These are phyloP conservation scores for Enteromius fasciolatus DNA, from an alignment of 2,797 vertebrate genomes.

Conservation along the genomic window DNA sequence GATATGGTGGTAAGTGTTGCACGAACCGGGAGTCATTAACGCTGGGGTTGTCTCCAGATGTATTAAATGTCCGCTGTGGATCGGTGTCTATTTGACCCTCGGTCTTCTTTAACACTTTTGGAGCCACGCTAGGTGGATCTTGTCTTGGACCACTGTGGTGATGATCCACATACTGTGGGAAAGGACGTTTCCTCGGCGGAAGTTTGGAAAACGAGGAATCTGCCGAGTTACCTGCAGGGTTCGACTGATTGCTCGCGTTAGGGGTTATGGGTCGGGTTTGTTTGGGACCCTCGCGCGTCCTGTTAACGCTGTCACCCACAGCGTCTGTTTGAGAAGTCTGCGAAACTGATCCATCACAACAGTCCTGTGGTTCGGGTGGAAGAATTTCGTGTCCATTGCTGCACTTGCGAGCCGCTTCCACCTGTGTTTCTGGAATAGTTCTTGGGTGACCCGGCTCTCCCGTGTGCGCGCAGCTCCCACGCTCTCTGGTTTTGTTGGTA, in stretches of 20 bases:
- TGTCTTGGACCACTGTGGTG: not conserved
- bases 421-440: slow-evolving; percentile 45
- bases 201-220: slow-evolving; percentile 66
- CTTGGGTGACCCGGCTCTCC: slow-evolving; percentile 43
- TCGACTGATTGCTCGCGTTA: slow-evolving; percentile 52
- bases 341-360: slow-evolving; percentile 7
- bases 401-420: slow-evolving; percentile 36
- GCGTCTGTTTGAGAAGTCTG: slow-evolving; percentile 2
- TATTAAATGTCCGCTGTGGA: not conserved
- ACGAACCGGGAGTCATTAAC: not conserved
- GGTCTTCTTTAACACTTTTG: not conserved
- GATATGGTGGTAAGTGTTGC: not conserved
- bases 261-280: not conserved
- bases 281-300: slow-evolving; percentile 7
- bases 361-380: not conserved
- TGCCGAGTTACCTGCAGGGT: slow-evolving; percentile 39
- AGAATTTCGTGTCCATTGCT: slow-evolving; percentile 1
- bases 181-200: slow-evolving; percentile 78
- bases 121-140: not conserved
- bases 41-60: not conserved
- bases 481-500: slow-evolving; percentile 68
- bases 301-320: slow-evolving; percentile 1
- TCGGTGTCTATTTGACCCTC: not conserved
- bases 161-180: slow-evolving; percentile 61
- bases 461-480: slow-evolving; percentile 48